Evolutionary conservation across 2,113 vertebrate species (phyloP).

Genomic region (Cisticola juncidis): DNA sequence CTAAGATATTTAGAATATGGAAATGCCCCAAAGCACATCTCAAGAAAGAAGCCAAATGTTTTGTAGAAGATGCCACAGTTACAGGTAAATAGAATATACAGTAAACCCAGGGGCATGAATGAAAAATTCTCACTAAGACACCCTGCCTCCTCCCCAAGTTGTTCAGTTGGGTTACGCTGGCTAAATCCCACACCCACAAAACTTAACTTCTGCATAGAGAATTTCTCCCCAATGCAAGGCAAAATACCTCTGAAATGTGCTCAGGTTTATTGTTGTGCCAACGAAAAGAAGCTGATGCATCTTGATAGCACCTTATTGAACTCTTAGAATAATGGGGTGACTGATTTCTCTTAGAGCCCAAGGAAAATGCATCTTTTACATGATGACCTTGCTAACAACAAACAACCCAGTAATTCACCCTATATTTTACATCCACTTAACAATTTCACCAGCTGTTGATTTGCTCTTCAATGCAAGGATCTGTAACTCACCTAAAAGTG

Average conservation of each 20-base stretch:
- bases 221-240: neutral
- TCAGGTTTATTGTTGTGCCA: neutral
- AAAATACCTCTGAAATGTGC: neutral
- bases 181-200: neutral
- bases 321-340: neutral
- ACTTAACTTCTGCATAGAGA: neutral
- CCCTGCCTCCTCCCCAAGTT: neutral
- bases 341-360: neutral
- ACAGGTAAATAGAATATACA: neutral
- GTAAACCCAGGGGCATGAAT: neutral
- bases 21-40: neutral
- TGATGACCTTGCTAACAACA: neutral
- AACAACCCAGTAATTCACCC: neutral
- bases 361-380: neutral
- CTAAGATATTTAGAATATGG: neutral
- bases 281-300: neutral
- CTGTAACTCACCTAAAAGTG: neutral
- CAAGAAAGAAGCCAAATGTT: neutral
- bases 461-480: neutral
- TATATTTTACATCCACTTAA: neutral
- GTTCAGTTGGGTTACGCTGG: neutral
- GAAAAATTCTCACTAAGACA: neutral
- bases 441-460: neutral
- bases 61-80: neutral
- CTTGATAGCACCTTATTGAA: neutral